Evolutionary conservation across 2,888 invertebrate species (phyloP).

Genomic region (Apomyelois bistriatella): DNA sequence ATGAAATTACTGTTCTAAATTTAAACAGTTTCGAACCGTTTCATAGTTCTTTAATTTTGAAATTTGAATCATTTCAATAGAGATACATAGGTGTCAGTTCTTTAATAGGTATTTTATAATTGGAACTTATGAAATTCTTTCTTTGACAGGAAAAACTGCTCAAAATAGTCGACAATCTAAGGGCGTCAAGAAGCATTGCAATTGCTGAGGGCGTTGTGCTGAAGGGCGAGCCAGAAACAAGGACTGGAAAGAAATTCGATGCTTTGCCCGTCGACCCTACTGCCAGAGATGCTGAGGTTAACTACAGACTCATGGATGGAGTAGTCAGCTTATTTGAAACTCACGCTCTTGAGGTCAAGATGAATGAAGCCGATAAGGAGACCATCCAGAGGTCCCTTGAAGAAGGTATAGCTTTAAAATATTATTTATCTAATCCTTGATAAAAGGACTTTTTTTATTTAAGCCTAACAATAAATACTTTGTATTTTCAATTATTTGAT

Average conservation of each 20-base stretch:
- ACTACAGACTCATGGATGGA: constrained; percentile 86
- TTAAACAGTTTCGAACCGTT: background rate
- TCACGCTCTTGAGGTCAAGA: constrained; percentile 89
- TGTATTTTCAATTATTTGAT: no score
- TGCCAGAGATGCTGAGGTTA: constrained; percentile 86
- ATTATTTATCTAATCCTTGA: background rate
- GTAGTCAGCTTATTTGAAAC: constrained; percentile 87
- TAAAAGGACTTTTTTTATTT: no score
- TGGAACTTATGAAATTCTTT: constrained; percentile 30
- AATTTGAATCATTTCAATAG: background rate
- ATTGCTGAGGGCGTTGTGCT: constrained; percentile 82
- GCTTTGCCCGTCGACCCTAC: constrained; percentile 86
- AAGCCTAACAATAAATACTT: no score
- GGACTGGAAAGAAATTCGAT: constrained; percentile 80
- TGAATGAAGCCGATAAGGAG: constrained; percentile 86
- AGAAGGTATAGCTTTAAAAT: constrained; percentile 81
- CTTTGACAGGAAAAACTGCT: constrained; percentile 83
- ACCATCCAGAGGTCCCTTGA: constrained; percentile 89
- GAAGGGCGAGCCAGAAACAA: constrained; percentile 73
- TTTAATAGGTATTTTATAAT: constrained; percentile 2
- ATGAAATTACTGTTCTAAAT: background rate
- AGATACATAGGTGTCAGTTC: no score
- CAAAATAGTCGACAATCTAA: constrained; percentile 82
- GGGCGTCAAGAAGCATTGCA: constrained; percentile 67
- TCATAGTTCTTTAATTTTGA: no score